Conservation (phyloP, 2,797 vertebrate species). For the Adelosebastes latens region DNA sequence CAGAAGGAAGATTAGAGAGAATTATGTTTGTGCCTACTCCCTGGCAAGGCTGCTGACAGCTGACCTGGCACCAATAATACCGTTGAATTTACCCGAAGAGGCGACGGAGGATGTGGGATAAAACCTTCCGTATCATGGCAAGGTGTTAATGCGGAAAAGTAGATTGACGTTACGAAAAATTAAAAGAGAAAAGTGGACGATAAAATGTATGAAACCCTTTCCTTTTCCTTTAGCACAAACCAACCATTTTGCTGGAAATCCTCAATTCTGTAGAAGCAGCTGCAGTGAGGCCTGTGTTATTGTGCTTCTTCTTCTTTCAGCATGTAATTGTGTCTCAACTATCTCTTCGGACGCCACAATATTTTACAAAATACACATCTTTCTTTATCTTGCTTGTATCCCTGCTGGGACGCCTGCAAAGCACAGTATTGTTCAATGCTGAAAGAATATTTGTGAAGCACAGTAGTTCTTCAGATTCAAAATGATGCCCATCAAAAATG, state of each 20-base stretch:
- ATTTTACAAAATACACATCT: constrained; percentile 24
- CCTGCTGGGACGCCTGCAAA: constrained; percentile 69
- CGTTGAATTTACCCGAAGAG: constrained; percentile 58
- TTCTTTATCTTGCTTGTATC: constrained; percentile 48
- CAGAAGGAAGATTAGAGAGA: constrained; percentile 82
- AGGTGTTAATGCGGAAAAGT: constrained; percentile 36
- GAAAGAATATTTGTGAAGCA: constrained; percentile 65
- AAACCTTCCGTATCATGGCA: constrained; percentile 49
- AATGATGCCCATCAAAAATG: constrained; percentile 49
- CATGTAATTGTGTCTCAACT: constrained; percentile 56
- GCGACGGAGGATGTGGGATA: constrained; percentile 44
- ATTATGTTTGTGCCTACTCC: constrained; percentile 80
- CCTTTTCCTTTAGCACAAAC: constrained; percentile 22
- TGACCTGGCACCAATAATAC: constrained; percentile 75
- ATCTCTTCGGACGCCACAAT: constrained; percentile 42
- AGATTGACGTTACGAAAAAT: constrained; percentile 22
- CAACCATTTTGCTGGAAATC: constrained; percentile 50
- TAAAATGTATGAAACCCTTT: neutral
- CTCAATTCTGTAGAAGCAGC: constrained; percentile 47
- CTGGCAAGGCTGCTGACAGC: constrained; percentile 77
- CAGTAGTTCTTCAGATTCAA: constrained; percentile 54
- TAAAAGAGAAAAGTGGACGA: constrained; percentile 1
- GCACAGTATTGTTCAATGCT: constrained; percentile 63
- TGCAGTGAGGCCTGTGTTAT: constrained; percentile 45
- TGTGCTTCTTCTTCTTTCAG: constrained; percentile 55